These are phyloP conservation scores for Mesocricetus auratus DNA, from an alignment of 2,113 vertebrate species.

Conservation along the genomic window DNA sequence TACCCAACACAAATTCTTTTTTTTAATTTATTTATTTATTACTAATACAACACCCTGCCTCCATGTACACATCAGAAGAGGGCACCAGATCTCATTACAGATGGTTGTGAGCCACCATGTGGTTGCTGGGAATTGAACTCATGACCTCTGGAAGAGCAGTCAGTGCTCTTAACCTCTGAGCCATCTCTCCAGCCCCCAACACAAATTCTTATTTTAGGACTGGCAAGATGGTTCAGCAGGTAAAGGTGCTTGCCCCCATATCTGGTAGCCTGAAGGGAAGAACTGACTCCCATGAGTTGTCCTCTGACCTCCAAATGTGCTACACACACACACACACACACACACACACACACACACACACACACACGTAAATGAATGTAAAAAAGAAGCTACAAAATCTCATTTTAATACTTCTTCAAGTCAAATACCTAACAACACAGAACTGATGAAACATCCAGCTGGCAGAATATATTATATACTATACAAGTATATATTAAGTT, in stretches of 20 bases:
- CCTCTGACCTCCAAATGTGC: neutral
- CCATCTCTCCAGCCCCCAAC: no score
- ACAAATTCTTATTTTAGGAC: slow-evolving; percentile 31
- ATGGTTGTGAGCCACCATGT: no score
- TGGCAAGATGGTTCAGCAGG: neutral
- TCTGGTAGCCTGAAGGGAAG: neutral
- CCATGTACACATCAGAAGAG: no score
- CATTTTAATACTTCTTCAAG: slow-evolving; percentile 59
- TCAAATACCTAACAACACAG: slow-evolving; percentile 51
- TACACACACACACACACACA: neutral
- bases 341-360: no score
- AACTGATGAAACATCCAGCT: slow-evolving; percentile 9
- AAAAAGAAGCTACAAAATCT: slow-evolving; percentile 23
- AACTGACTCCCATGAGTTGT: neutral
- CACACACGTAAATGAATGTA: neutral
- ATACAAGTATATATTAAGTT: neutral
- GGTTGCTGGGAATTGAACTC: no score
- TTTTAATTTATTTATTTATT: no score
- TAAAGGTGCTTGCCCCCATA: neutral
- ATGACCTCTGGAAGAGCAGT: no score
- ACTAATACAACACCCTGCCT: no score
- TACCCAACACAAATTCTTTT: neutral
- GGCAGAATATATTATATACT: slow-evolving; percentile 52
- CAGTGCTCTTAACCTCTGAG: no score
- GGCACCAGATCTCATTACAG: no score